Conservation (phyloP, 1,140 invertebrate genomes). For the Bombus breviceps region DNA sequence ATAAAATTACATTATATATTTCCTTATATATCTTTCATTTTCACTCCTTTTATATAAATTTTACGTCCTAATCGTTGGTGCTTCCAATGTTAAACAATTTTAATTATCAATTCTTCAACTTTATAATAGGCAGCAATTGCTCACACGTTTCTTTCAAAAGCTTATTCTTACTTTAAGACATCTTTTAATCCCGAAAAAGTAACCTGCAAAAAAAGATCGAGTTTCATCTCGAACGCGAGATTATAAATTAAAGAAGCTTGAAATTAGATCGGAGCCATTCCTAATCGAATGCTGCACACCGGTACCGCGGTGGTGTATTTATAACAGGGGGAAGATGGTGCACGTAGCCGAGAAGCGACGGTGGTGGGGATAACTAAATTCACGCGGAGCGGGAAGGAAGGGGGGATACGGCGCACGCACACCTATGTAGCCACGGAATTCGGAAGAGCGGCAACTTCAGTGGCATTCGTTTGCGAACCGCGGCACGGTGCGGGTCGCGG, state of each 20-base stretch:
- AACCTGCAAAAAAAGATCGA: neutral
- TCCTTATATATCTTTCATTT: neutral
- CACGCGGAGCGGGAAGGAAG: neutral
- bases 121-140: neutral
- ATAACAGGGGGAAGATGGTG: conserved; percentile 10
- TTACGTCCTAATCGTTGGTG: neutral
- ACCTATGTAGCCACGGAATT: conserved; percentile 64
- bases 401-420: conserved; percentile 49
- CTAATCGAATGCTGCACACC: conserved; percentile 36
- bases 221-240: neutral
- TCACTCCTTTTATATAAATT: neutral
- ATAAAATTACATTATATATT: too few species aligned
- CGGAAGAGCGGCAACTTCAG: conserved; percentile 57
- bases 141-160: too few species aligned
- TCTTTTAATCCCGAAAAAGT: neutral
- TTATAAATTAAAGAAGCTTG: conserved; percentile 11
- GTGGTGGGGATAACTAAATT: conserved; percentile 38
- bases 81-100: neutral
- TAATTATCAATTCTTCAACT: neutral
- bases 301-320: neutral
- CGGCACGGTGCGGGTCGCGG: conserved; percentile 40
- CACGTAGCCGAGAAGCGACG: conserved; percentile 4
- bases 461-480: conserved; percentile 66
- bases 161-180: too few species aligned
- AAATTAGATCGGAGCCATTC: conserved; percentile 33